Evolutionary conservation across 23 tunicate species (phyloP), one percentile per base, ranked within the genome.

Genomic region (Aplidium turbinatum): DNA sequence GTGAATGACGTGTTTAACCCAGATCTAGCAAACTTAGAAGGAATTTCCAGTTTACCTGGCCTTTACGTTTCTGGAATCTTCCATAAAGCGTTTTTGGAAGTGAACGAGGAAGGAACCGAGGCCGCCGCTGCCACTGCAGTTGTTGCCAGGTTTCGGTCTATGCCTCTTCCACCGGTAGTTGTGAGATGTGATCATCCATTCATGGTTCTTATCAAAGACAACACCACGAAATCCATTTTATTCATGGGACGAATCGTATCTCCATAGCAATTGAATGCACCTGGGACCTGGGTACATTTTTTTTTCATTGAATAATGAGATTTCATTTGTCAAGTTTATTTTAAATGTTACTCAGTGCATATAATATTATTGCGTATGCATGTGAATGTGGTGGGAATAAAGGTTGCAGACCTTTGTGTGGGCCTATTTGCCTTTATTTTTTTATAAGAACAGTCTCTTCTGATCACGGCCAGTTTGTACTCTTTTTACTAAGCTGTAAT

Each of bases 41-140:
- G 64, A 32, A 90, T 90, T 24, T 57, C 85, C 3, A 70, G 54
- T 11, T 21, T 19, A 42, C 45, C 57, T 11, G 85, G 72, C 32
- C 66, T 90, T 33, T 63, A 22, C 27, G 73, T 90, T 7, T 84
- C 90, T 0, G 70, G 33, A 16, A 63, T 77, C 32, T 71, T 35
- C 21, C 97, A 90, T 77, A 90, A 90, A 77, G 82, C 97, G 1
- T 78, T 82, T 57, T 23, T 90, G 28, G 89, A 82, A 65, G 97
- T 90, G 4, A 72, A 83, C 46, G 97, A 90, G 83, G 89, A 90
- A 83, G 97, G 97, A 32, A 68, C 92, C 5, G 90, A 84, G 67
- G 90, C 97, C 0, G 97, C 97, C 5, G 97, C 97, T 45, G 97
- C 97, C 1, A 90, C 97, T 28, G 97, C 83, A 4, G 83, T 40